Evolutionary conservation across 2,888 invertebrate species (phyloP).

Genomic region (Rhorus exstirpatorius): DNA sequence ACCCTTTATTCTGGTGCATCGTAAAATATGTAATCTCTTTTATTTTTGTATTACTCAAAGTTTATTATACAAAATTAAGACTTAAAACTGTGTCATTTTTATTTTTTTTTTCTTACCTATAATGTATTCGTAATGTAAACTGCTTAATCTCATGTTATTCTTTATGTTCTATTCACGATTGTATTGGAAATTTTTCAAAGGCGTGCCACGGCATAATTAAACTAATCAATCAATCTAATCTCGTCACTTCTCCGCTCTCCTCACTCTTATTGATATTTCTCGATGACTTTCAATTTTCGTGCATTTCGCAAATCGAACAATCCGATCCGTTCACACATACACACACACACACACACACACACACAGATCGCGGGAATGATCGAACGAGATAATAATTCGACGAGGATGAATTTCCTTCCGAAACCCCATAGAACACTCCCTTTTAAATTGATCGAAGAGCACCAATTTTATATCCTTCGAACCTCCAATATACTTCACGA

Average conservation of each 20-base stretch:
- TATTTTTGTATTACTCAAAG: too few relatives aligned
- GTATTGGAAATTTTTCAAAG: too few relatives aligned
- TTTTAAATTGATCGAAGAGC: constrained; percentile 1
- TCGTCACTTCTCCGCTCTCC: background rate
- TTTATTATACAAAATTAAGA: too few relatives aligned
- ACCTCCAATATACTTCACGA: background rate
- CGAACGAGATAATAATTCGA: constrained; percentile 10
- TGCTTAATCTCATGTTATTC: too few relatives aligned
- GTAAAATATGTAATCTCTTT: too few relatives aligned
- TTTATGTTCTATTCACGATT: too few relatives aligned
- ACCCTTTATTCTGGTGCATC: too few relatives aligned
- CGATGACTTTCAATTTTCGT: constrained; percentile 48
- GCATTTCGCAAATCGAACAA: background rate
- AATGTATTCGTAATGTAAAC: too few relatives aligned
- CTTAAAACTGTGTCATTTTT: too few relatives aligned
- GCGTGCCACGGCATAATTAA: too few relatives aligned
- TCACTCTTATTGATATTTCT: constrained; percentile 15
- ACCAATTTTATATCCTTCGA: background rate
- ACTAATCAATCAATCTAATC: too few relatives aligned
- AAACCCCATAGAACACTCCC: background rate
- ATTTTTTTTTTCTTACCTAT: too few relatives aligned
- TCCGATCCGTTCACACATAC: background rate
- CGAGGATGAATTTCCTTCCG: background rate
- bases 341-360: background rate
- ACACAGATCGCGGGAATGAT: constrained; percentile 16